Base-by-base conservation (phyloP, 1,140 invertebrate species). In the Hydropsyche tenuis region DNA sequence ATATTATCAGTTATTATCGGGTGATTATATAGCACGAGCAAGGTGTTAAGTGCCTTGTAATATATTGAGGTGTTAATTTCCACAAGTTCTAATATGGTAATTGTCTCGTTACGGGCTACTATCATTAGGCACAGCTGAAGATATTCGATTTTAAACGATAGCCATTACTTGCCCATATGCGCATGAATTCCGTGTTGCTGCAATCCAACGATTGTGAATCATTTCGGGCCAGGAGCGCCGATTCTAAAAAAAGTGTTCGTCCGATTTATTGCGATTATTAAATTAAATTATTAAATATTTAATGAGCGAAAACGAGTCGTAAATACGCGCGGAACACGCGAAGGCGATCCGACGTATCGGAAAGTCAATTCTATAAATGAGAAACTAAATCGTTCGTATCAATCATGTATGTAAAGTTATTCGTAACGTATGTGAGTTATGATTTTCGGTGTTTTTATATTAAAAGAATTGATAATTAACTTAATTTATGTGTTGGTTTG, bases 261-360 rank as follows among this genome's bases (percentile, higher is more conserved):
- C 9, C 3, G 30, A 60, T 60, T 60, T 60, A 60, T 60, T 11
- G 56, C 5, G 22, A 27, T 25, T 60, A 60, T 60, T 60, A 60
- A 60, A 60, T 60, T 23, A 60, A 60, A 60, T 60, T 60, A 60
- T 60, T 60, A 60, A 60, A 60, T 60, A 27, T 60, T 60, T 60
- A 60, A 60, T 60, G 22, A 60, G 56, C 56, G 56, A 60, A 60
- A 60, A 60, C 56, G 56, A 60, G 22, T 25, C 56, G 56, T 60
- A 60, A 60, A 60, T 60, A 60, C 22, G 56, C 11, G 23, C 56
- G 56, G 22, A 60, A 60, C 56, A 60, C 56, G 56, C 56, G 12
- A 53, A 11, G 23, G 23, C 18, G 11, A 60, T 22, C 5, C 45
- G 48, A 9, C 30, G 30, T 9, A 37, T 37, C 30, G 30, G 9